Percentiles rank a stretch among this genome's conserved stretches.
phyloP scores from a whole-genome alignment of 23 tunicate species.

The Diplosoma virens region DNA sequence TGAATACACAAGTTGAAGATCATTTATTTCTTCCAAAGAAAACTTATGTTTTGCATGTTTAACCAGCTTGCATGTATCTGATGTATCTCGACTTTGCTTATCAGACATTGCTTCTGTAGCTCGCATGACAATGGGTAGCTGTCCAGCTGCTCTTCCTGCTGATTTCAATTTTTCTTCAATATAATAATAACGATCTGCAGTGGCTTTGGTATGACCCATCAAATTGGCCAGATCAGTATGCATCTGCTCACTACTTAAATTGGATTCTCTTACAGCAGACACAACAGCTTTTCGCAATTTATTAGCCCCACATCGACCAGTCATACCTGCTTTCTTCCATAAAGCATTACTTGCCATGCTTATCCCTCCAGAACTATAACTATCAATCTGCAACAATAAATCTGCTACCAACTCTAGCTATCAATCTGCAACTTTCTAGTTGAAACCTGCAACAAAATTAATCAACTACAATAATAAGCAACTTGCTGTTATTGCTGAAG shows the following conservation, averaged over 20 bases:
- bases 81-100: no score
- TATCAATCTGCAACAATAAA: no score
- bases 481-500: no score
- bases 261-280: slow-evolving; percentile 1
- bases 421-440: no score
- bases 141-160: background rate
- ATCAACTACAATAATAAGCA: no score
- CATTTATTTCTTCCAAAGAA: no score
- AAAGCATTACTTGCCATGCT: background rate
- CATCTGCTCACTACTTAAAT: background rate
- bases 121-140: background rate
- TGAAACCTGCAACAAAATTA: no score
- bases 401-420: no score
- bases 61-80: no score
- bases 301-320: background rate
- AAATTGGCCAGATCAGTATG: background rate
- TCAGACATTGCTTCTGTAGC: background rate
- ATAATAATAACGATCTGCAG: slow-evolving; percentile 2
- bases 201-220: background rate
- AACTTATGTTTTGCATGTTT: no score
- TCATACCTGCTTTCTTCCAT: background rate
- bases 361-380: background rate
- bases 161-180: background rate
- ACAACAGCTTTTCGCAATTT: slow-evolving; percentile 7
- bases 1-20: no score